Conservation (phyloP, 2,113 vertebrate genomes). For the Coturnix japonica region DNA sequence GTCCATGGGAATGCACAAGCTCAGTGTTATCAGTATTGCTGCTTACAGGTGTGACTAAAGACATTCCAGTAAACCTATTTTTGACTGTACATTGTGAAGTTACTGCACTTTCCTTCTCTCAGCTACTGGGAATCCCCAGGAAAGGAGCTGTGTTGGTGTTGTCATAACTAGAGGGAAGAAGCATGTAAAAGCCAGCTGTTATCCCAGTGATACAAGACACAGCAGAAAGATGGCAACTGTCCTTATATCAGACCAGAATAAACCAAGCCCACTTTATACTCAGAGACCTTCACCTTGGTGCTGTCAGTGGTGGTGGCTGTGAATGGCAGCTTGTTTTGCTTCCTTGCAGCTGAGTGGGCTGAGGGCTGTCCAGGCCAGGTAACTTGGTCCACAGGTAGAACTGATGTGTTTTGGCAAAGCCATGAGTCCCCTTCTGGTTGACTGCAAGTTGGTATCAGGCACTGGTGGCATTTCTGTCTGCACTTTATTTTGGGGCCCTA, state of each 20-base stretch:
- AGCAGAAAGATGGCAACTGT: not conserved
- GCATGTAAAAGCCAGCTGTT: not conserved
- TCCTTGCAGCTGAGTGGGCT: not conserved
- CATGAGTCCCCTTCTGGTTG: not conserved
- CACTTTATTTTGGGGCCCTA: not conserved
- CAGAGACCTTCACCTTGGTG: not conserved
- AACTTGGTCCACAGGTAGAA: fast-evolving
- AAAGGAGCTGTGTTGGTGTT: not conserved
- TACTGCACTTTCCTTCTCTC: not conserved
- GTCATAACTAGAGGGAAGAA: not conserved
- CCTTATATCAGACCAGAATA: not conserved
- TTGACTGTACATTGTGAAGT: slow-evolving; percentile 61
- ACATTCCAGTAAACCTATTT: slow-evolving; percentile 82
- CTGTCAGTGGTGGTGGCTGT: not conserved
- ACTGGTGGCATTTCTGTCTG: not conserved
- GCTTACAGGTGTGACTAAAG: slow-evolving; percentile 73
- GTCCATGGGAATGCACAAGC: slow-evolving; percentile 61
- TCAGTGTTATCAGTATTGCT: slow-evolving; percentile 70
- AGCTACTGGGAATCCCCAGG: not conserved
- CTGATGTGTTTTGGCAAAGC: not conserved
- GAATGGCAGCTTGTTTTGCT: not conserved
- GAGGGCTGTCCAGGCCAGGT: not conserved
- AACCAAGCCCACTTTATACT: not conserved
- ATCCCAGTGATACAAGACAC: not conserved
- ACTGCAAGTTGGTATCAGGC: not conserved